Conservation (phyloP, 2,797 vertebrate genomes). For the Xiphophorus birchmanni region DNA sequence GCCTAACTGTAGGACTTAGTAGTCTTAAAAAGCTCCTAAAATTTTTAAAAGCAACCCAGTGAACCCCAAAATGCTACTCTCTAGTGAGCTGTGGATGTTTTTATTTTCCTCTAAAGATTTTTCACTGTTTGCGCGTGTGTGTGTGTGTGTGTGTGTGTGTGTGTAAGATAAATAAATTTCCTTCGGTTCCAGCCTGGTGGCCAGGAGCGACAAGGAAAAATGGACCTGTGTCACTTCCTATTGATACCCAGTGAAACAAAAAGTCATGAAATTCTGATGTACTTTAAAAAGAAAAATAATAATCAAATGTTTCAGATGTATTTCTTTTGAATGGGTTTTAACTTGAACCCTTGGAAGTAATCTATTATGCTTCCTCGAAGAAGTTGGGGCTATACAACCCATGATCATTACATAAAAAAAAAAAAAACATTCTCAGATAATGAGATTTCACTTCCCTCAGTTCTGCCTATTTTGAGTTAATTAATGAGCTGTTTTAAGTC, state of each 20-base stretch:
- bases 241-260: not conserved
- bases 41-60: not conserved
- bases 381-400: too few species aligned
- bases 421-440: too few species aligned
- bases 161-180: not conserved
- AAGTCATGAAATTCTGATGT: not conserved
- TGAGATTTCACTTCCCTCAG: too few species aligned
- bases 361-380: too few species aligned
- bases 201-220: not conserved
- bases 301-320: not conserved
- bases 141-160: not conserved
- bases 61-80: not conserved
- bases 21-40: not conserved
- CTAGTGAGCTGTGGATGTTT: not conserved
- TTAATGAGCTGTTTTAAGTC: too few species aligned
- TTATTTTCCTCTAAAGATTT: not conserved
- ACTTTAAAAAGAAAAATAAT: not conserved
- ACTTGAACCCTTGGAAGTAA: not conserved
- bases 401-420: too few species aligned
- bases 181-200: not conserved
- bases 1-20: not conserved
- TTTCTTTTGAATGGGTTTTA: not conserved
- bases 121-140: not conserved
- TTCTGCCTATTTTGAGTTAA: too few species aligned
- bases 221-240: too few species aligned